A percentile compares a stretch with the other conserved stretches of the same genome.
Evolutionary conservation across 2,113 vertebrate species (phyloP).

Genomic region (Tachycineta bicolor): DNA sequence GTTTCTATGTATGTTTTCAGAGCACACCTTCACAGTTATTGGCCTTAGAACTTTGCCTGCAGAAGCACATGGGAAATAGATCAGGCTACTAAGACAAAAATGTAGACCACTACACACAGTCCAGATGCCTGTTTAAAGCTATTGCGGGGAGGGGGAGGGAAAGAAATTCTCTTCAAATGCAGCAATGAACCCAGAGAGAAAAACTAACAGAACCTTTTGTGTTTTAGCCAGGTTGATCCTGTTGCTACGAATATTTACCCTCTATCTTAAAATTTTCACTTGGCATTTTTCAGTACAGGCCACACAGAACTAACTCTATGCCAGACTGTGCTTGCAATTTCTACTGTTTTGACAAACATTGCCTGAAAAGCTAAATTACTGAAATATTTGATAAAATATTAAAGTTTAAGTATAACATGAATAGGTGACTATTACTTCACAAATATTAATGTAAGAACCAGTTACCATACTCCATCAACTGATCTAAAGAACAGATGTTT

Average conservation of each 20-base stretch:
- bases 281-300: not conserved
- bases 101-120: not conserved
- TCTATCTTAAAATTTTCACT: not conserved
- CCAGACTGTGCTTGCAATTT: not conserved
- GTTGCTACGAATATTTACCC: not conserved
- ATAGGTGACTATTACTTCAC: slow-evolving; percentile 50
- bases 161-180: not conserved
- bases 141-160: not conserved
- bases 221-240: not conserved
- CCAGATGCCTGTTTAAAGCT: not conserved
- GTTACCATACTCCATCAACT: slow-evolving; percentile 41
- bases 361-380: not conserved
- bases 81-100: not conserved
- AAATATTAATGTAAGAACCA: slow-evolving; percentile 58
- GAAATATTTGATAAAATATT: slow-evolving; percentile 22
- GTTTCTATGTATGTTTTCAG: not conserved
- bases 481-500: slow-evolving; percentile 73
- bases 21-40: not conserved
- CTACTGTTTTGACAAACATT: not conserved
- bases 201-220: not conserved
- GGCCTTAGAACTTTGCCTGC: not conserved
- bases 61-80: not conserved
- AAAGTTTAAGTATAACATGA: not conserved
- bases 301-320: not conserved
- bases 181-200: not conserved